phyloP scores from a whole-genome alignment of 1,140 invertebrate species.

The Contarinia nasturtii region DNA sequence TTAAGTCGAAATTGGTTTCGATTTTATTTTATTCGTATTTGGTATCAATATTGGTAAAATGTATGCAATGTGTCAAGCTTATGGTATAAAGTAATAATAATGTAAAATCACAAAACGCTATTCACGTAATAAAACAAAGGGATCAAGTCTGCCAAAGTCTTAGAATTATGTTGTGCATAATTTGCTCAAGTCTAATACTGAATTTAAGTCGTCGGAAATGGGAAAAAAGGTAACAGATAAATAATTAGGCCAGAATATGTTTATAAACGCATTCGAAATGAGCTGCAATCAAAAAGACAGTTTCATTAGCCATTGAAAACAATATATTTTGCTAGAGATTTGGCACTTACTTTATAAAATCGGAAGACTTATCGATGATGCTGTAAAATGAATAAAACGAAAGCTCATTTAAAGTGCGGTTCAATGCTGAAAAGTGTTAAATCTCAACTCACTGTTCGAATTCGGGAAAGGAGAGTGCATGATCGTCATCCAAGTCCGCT shows the following conservation, averaged over 20 bases:
- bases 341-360: conserved; percentile 56
- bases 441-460: conserved; percentile 48
- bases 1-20: too few species aligned
- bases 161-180: neutral
- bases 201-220: neutral
- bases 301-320: neutral
- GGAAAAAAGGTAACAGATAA: too few species aligned
- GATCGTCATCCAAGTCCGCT: conserved; percentile 83
- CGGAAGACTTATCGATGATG: conserved; percentile 78
- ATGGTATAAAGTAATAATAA: too few species aligned
- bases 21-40: too few species aligned
- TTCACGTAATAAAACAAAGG: too few species aligned
- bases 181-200: neutral
- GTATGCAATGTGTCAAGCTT: too few species aligned
- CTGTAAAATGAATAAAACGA: too few species aligned
- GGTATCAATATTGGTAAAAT: too few species aligned
- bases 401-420: too few species aligned
- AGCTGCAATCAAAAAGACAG: conserved; percentile 27
- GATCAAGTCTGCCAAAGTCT: neutral
- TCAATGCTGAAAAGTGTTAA: too few species aligned
- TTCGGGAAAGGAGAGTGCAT: conserved; percentile 77
- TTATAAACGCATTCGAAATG: conserved; percentile 41
- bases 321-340: neutral
- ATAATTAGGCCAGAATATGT: neutral
- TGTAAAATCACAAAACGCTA: too few species aligned